Evolutionary conservation across 1,140 invertebrate species (phyloP), one percentile per base, ranked within the genome.

Genomic region (Drosophila neocordata): DNA sequence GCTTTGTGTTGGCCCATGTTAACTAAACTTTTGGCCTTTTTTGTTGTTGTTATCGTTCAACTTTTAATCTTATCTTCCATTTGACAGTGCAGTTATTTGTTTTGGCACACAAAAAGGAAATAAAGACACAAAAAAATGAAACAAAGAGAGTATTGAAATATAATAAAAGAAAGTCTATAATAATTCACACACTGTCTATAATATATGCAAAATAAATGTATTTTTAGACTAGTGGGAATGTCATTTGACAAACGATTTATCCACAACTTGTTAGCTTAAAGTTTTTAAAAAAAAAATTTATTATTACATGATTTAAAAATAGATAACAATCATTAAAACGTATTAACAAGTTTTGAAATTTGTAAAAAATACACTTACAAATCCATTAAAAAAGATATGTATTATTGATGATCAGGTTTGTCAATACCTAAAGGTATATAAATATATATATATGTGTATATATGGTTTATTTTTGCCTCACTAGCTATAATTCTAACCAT

Each of bases 51-150:
- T 83, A 83, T 83, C 79, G 41, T 41, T 57, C 56, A 60, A 44
- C 55, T 65, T 64, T 76, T 84, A 84, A 83, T 83, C 79, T 83
- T 83, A 81, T 81, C 79, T 69, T 73, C 63, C 13, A 8, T 56
- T 66, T 59, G 34, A 35, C 69, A 73, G 69, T 22, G 31, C 63
- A 67, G 73, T 73, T 73, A 73, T 41, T 73, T 73, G 56, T 73
- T 73, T 74, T 70, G 56, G 12, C 41, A 37, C 13, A 24, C 8
- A 48, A 64, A 65, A 31, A 58, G 22, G 48, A 20, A 65, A 31
- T 41, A 27, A 52, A 55, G 11, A 65, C 41, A 65, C 41, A 57
- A 34, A 35, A 57, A 34, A 35, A 11, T 13, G 53, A 34, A 34
- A 31, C 41, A 48, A 34, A 56, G 31, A 12, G 27, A 55, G 15